Evolutionary conservation across 2,113 vertebrate genomes (phyloP).

Genomic region (Cheilinus undulatus): DNA sequence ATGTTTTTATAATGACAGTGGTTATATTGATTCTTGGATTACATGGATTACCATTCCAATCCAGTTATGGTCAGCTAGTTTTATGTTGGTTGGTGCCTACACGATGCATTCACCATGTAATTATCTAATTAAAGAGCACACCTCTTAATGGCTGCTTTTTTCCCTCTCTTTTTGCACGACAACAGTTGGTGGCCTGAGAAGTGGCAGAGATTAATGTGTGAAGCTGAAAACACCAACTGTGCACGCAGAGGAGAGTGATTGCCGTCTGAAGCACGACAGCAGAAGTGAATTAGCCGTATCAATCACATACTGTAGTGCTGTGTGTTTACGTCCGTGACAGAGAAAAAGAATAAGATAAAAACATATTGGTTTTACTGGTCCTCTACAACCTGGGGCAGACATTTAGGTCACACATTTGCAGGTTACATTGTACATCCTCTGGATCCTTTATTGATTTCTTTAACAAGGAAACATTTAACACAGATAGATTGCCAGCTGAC

Average conservation of each 20-base stretch:
- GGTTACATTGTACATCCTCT: background rate
- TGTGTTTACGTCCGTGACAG: background rate
- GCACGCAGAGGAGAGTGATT: constrained; percentile 40
- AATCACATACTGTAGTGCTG: constrained; percentile 38
- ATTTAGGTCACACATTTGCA: constrained; percentile 17
- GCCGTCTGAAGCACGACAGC: constrained; percentile 40
- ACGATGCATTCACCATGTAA: constrained; percentile 52
- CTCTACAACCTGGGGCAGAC: background rate
- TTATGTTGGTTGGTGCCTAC: constrained; percentile 38
- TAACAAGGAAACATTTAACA: constrained; percentile 21
- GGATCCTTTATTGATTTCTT: constrained; percentile 36
- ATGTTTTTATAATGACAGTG: constrained; percentile 56
- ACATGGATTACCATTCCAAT: constrained; percentile 56
- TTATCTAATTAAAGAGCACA: constrained; percentile 45
- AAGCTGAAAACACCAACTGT: constrained; percentile 33
- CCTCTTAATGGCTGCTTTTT: background rate
- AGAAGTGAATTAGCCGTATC: constrained; percentile 54
- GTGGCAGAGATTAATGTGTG: constrained; percentile 38
- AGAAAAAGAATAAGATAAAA: background rate
- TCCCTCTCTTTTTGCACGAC: constrained; percentile 11
- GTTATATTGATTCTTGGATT: constrained; percentile 48
- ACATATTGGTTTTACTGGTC: constrained; percentile 11
- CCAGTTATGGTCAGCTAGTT: constrained; percentile 26
- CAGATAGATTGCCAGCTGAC: constrained; percentile 25
- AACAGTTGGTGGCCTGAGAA: constrained; percentile 52